These are phyloP conservation scores for Brevimyrus niger DNA, from an alignment of 2,113 vertebrate species.

Conservation along the genomic window DNA sequence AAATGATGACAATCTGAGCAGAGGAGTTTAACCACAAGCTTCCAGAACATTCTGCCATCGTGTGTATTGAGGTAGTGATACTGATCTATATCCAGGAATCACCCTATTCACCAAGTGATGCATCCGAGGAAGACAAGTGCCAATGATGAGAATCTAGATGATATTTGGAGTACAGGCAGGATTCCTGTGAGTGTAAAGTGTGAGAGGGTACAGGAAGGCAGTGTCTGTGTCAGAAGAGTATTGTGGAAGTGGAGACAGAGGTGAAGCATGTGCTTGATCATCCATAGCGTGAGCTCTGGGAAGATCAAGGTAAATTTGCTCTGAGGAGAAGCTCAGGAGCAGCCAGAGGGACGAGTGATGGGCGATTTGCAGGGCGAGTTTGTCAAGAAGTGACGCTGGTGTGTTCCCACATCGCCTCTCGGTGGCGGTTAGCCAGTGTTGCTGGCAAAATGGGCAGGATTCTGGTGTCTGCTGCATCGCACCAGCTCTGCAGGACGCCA, in stretches of 20 bases:
- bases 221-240: neutral
- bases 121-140: neutral
- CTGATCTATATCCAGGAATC: neutral
- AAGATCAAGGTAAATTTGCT: neutral
- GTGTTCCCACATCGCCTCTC: neutral
- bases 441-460: neutral
- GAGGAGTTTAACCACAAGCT: neutral
- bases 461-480: neutral
- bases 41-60: neutral
- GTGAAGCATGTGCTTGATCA: neutral
- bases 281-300: neutral
- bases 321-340: neutral
- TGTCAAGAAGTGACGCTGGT: neutral
- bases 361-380: neutral
- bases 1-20: neutral
- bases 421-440: neutral
- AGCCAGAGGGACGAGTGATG: neutral
- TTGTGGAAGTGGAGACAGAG: neutral
- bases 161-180: neutral
- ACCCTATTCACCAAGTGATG: neutral
- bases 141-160: neutral
- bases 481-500: neutral
- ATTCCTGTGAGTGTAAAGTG: neutral
- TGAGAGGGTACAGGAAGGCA: neutral
- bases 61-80: neutral